Conservation (phyloP, 1,140 invertebrate genomes). For the Drosophila erecta region DNA sequence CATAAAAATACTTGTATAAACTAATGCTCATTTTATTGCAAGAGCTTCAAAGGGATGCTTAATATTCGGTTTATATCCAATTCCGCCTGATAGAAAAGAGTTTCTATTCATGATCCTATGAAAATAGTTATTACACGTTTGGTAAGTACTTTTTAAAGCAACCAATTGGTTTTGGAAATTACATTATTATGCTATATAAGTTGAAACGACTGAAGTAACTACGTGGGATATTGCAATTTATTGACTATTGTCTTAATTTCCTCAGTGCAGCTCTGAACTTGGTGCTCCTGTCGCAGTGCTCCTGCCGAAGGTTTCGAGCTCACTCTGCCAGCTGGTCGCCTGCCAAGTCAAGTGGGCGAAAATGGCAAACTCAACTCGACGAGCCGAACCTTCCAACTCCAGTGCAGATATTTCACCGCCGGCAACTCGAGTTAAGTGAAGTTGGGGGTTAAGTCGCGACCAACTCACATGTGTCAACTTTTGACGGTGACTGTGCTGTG, state of each 20-base stretch:
- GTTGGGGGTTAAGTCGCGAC: conserved; percentile 25
- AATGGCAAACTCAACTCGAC: conserved; percentile 60
- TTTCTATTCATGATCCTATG: no score
- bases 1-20: no score
- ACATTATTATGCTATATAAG: no score
- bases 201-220: no score
- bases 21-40: no score
- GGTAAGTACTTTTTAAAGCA: no score
- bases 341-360: conserved; percentile 70
- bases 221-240: no score
- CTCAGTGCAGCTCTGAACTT: conserved; percentile 32
- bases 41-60: no score
- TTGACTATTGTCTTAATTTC: not conserved
- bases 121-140: no score
- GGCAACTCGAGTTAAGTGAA: conserved; percentile 32
- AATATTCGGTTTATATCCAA: no score
- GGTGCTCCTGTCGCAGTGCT: conserved; percentile 16
- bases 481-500: conserved; percentile 23
- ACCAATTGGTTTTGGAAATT: no score
- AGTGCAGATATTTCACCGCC: conserved; percentile 29
- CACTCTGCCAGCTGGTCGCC: conserved; percentile 70
- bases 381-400: conserved; percentile 2
- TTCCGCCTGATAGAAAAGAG: no score
- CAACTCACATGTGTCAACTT: conserved; percentile 55
- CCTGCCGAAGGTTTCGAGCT: conserved; percentile 28